A percentile compares a stretch with the other conserved stretches of the same genome.
phyloP scores from a whole-genome alignment of 2,797 vertebrate species.

The Podargus strigoides region DNA sequence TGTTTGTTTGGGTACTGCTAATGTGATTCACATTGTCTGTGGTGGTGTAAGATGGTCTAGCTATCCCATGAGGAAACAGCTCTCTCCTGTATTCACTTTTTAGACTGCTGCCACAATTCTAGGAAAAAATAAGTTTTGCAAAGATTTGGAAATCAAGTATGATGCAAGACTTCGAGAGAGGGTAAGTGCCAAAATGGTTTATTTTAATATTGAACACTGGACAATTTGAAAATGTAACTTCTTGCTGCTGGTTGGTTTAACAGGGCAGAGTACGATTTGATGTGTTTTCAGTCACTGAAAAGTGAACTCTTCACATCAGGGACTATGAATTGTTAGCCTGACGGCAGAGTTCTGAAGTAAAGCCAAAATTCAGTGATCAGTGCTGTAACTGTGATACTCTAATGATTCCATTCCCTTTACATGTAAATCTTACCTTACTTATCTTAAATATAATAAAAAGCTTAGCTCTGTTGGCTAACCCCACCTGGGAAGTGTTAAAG shows the following conservation, averaged over 20 bases:
- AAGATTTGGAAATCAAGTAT: conserved; percentile 71
- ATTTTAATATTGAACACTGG: background rate
- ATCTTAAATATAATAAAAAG: background rate
- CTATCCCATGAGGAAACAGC: background rate
- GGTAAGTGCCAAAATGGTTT: conserved; percentile 70
- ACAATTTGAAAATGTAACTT: background rate
- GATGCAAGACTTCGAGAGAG: conserved; percentile 87
- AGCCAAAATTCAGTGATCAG: background rate
- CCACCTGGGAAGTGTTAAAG: background rate
- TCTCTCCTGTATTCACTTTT: conserved; percentile 29
- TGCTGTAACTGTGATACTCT: background rate
- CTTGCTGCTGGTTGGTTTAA: background rate
- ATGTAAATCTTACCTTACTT: background rate
- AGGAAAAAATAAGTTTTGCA: conserved; percentile 79
- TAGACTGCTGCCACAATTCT: conserved; percentile 86
- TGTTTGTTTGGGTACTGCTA: background rate
- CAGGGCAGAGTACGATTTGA: background rate
- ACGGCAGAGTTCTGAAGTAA: background rate
- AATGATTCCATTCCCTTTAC: background rate
- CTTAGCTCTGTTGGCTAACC: background rate
- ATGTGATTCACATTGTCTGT: background rate
- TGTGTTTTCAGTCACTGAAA: background rate
- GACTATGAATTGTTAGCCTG: background rate
- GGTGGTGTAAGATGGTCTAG: background rate
- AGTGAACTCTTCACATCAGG: background rate